Evolutionary conservation across 2,797 vertebrate genomes (phyloP).

Genomic region (Enteromius radiatus): DNA sequence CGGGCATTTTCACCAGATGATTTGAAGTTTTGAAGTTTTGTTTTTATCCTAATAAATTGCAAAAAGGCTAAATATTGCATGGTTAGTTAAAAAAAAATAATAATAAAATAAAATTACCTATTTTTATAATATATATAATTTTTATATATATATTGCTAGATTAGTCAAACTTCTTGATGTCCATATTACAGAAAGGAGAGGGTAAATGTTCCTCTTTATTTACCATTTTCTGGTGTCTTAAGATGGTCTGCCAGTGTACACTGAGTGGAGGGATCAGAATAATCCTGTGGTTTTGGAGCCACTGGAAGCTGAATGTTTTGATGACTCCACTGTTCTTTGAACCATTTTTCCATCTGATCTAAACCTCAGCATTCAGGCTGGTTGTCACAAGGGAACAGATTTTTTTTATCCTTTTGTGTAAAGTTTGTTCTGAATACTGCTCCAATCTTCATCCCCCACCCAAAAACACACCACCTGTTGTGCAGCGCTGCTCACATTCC

Average conservation of each 20-base stretch:
- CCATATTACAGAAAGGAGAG: neutral
- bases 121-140: neutral
- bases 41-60: neutral
- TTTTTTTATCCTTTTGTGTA: neutral
- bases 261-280: constrained; percentile 5
- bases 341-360: neutral
- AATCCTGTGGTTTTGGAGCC: constrained; percentile 22
- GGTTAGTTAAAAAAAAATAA: neutral
- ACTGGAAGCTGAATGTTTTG: constrained; percentile 31
- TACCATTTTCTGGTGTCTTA: neutral
- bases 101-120: no score
- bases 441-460: constrained; percentile 48
- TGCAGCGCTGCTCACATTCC: constrained; percentile 71
- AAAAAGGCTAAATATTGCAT: neutral
- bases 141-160: neutral
- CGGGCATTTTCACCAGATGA: no score
- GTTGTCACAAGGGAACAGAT: neutral
- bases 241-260: constrained; percentile 10
- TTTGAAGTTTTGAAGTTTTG: no score
- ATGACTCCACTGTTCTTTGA: constrained; percentile 6
- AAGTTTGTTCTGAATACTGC: constrained; percentile 31
- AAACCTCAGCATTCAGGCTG: neutral
- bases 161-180: neutral
- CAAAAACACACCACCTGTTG: constrained; percentile 28
- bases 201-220: constrained; percentile 19